phyloP scores from a whole-genome alignment of 1,140 invertebrate species.

The Rhyzopertha dominica region DNA sequence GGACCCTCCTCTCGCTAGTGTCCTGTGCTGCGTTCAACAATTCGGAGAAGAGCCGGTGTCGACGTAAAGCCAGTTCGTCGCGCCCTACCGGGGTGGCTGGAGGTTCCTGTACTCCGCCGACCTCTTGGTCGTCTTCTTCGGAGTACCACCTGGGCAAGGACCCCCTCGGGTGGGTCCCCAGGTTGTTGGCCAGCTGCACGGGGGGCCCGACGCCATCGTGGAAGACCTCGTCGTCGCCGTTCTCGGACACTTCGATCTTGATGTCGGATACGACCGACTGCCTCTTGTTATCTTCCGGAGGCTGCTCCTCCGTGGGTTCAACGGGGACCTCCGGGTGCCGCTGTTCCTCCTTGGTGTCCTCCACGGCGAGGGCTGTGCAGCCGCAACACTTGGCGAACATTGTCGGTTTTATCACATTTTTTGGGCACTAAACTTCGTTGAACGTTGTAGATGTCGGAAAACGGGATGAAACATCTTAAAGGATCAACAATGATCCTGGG shows the following conservation, averaged over 20 bases:
- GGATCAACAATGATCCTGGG: too few relatives aligned
- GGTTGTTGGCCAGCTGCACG: constrained; percentile 27
- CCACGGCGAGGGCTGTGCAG: too few relatives aligned
- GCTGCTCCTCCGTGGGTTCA: constrained; percentile 8
- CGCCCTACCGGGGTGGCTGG: constrained; percentile 69
- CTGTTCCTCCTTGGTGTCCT: too few relatives aligned
- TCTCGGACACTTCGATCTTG: constrained; percentile 16
- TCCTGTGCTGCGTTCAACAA: constrained; percentile 64
- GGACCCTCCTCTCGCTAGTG: constrained; percentile 66
- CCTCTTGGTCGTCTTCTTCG: constrained; percentile 41
- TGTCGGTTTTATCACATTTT: constrained; percentile 1
- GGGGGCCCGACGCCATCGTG: constrained; percentile 37
- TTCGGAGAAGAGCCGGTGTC: constrained; percentile 72
- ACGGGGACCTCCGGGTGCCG: too few relatives aligned
- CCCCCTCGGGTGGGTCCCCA: constrained; percentile 21
- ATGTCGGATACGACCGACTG: constrained; percentile 15
- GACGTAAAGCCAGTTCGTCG: constrained; percentile 67
- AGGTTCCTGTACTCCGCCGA: constrained; percentile 57
- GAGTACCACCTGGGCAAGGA: constrained; percentile 29
- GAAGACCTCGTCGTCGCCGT: constrained; percentile 48
- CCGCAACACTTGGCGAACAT: constrained; percentile 18
- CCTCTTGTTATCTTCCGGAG: constrained; percentile 12
- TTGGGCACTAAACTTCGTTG: too few relatives aligned
- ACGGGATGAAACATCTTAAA: too few relatives aligned
- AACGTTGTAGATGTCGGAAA: too few relatives aligned